Conservation (phyloP, 2,113 vertebrate species). For the Grallaria varia region DNA sequence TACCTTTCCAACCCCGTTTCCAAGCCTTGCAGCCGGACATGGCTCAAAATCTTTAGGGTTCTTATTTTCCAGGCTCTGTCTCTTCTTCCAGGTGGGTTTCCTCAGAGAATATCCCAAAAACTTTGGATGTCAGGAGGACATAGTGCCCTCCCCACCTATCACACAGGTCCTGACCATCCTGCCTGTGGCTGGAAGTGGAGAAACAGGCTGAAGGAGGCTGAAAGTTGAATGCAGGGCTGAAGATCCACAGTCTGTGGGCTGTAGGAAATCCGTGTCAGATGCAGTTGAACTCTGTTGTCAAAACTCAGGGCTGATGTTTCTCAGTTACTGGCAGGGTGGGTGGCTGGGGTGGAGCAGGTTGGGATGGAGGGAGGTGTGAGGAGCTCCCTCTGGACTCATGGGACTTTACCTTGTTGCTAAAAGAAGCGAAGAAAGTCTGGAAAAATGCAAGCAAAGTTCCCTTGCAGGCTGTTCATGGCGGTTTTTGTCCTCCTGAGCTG, state of each 20-base stretch:
- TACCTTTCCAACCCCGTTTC: neutral
- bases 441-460: neutral
- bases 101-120: neutral
- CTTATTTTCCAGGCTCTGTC: neutral
- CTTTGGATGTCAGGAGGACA: neutral
- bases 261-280: neutral
- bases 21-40: neutral
- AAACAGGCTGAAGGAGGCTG: neutral
- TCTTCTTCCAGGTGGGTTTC: neutral
- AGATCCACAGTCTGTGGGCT: neutral
- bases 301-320: neutral
- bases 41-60: neutral
- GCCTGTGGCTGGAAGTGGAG: neutral
- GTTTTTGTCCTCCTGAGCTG: neutral
- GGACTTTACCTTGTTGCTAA: neutral
- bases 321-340: neutral
- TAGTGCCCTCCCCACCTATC: neutral
- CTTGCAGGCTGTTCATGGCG: accelerated
- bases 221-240: neutral
- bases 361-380: neutral
- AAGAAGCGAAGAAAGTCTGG: neutral
- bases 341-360: neutral
- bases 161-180: neutral
- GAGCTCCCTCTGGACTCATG: neutral
- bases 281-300: neutral